Conservation (phyloP, 1,140 invertebrate species). For the Ceratina australensis region DNA sequence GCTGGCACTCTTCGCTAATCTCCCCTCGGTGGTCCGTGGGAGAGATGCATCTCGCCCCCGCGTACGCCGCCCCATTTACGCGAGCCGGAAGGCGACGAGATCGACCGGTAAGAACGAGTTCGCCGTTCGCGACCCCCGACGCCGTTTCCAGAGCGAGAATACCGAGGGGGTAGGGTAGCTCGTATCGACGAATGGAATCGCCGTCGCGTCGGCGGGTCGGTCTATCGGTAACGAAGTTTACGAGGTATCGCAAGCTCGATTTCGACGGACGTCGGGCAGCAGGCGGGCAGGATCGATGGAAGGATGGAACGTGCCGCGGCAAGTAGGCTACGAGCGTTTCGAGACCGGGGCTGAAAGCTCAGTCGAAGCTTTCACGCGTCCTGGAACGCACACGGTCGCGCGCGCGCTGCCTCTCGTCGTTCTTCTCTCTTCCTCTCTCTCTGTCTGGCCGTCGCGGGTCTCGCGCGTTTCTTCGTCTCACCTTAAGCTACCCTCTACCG, state of each 20-base stretch:
- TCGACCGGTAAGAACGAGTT: slow-evolving; percentile 1
- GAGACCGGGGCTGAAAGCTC: slow-evolving; percentile 64
- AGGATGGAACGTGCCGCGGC: slow-evolving; percentile 44
- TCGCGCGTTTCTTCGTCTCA: background rate
- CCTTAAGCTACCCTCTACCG: background rate
- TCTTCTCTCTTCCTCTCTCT: slow-evolving; percentile 13
- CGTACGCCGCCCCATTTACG: no score
- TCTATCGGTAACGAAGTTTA: slow-evolving; percentile 47
- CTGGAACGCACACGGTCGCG: slow-evolving; percentile 59
- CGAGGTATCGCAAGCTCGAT: slow-evolving; percentile 42
- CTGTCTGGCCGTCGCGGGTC: background rate
- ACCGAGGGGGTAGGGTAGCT: background rate
- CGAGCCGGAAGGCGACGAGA: background rate
- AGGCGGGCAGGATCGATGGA: slow-evolving; percentile 52
- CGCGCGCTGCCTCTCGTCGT: slow-evolving; percentile 41
- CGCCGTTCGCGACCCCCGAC: no score
- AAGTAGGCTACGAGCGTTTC: slow-evolving; percentile 47
- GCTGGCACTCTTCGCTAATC: no score
- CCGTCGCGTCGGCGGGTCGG: background rate
- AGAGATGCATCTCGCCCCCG: no score
- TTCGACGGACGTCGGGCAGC: background rate
- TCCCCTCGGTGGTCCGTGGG: no score
- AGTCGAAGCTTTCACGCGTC: slow-evolving; percentile 68
- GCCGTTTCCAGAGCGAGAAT: no score
- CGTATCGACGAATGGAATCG: background rate